A percentile compares a stretch with the other conserved stretches of the same genome.
Conservation (phyloP, 2,113 vertebrate genomes). For the Scopus umbretta region DNA sequence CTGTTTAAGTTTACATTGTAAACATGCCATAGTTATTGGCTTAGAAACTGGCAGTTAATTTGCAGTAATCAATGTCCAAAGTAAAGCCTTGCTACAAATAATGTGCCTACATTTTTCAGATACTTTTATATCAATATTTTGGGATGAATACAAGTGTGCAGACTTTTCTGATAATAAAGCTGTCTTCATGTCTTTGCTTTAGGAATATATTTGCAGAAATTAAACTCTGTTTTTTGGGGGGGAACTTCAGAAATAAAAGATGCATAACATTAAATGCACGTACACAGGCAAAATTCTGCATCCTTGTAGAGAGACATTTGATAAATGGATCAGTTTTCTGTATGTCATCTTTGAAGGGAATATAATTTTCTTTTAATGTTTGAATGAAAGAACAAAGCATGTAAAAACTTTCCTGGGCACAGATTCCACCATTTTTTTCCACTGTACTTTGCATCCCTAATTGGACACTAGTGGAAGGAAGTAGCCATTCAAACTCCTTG, state of each 20-base stretch:
- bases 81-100: not conserved
- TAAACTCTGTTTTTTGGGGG: not conserved
- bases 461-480: not conserved
- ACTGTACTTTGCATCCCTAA: not conserved
- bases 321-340: not conserved
- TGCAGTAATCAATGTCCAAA: not conserved
- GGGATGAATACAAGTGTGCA: not conserved
- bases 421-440: not conserved
- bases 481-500: not conserved
- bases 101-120: not conserved
- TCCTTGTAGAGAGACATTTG: not conserved
- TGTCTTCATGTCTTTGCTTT: not conserved
- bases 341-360: not conserved
- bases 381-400: not conserved
- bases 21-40: not conserved
- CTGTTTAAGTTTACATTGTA: not conserved
- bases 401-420: not conserved
- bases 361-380: not conserved
- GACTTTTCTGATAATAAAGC: not conserved
- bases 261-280: not conserved
- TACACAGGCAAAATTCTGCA: not conserved
- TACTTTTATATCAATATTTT: not conserved
- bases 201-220: not conserved
- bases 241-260: not conserved
- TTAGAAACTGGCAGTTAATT: not conserved